Conservation (phyloP, 2,113 vertebrate species). For the Salminus brasiliensis region DNA sequence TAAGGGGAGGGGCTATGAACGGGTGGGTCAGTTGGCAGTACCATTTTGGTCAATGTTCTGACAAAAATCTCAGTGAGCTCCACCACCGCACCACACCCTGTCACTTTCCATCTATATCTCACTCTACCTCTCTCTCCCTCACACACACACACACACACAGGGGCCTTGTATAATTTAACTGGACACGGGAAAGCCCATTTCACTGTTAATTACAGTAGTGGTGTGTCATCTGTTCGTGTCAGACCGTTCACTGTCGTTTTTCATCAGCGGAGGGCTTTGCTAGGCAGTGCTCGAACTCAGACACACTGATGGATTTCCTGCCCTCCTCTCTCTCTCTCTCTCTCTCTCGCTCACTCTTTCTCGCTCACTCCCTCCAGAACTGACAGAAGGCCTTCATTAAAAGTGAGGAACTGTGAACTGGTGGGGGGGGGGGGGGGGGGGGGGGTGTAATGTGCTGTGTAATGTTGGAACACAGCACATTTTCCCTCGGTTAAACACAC, state of each 20-base stretch:
- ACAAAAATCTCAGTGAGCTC: too few species aligned
- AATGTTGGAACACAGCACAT: background rate
- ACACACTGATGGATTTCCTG: background rate
- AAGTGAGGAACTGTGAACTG: background rate
- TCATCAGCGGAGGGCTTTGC: background rate
- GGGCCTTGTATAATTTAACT: background rate
- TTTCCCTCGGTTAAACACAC: background rate
- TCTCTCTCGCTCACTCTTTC: background rate
- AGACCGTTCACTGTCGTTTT: background rate
- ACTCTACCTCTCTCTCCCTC: background rate
- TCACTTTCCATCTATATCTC: background rate
- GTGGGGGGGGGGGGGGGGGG: background rate
- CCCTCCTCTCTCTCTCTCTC: background rate
- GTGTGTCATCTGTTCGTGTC: background rate
- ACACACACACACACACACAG: background rate
- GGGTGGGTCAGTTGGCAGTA: too few species aligned
- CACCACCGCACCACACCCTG: too few species aligned
- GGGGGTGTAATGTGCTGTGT: too few species aligned
- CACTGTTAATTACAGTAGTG: background rate
- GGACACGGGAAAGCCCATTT: background rate
- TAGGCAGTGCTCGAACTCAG: background rate
- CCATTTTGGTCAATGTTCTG: too few species aligned
- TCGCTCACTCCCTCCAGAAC: background rate
- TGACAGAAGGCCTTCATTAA: background rate
- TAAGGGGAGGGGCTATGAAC: too few species aligned